These are phyloP conservation scores for Rhingia rostrata DNA, from an alignment of 2,888 invertebrate genomes.

Conservation along the genomic window DNA sequence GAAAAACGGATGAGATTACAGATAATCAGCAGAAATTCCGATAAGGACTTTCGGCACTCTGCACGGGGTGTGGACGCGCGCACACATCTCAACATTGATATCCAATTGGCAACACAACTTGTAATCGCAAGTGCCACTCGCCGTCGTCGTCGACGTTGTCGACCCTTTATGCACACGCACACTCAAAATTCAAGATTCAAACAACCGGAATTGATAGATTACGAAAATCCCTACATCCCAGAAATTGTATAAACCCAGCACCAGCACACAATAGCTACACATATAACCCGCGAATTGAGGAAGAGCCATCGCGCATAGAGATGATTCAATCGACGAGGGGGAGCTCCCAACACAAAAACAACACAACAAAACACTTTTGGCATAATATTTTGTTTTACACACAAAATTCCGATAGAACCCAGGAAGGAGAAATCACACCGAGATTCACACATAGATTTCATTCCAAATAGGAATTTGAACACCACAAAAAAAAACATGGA, in stretches of 20 bases:
- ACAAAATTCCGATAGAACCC: slow-evolving; percentile 58
- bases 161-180: slow-evolving; percentile 15
- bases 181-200: slow-evolving; percentile 30
- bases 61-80: background rate
- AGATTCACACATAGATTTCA: slow-evolving; percentile 39
- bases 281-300: slow-evolving; percentile 24
- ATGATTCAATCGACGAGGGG: slow-evolving; percentile 48
- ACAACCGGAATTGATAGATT: slow-evolving; percentile 64
- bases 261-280: slow-evolving; percentile 42
- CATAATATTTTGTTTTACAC: slow-evolving; percentile 27
- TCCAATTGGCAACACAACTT: slow-evolving; percentile 16
- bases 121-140: slow-evolving; percentile 29
- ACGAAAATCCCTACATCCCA: slow-evolving; percentile 37
- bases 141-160: background rate
- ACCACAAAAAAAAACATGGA: slow-evolving; percentile 19
- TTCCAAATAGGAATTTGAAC: slow-evolving; percentile 21
- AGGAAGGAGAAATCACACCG: slow-evolving; percentile 41
- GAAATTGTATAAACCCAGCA: background rate
- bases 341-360: slow-evolving; percentile 4
- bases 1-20: slow-evolving; percentile 19
- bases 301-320: slow-evolving; percentile 21
- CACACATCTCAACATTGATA: slow-evolving; percentile 3
- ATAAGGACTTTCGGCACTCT: slow-evolving; percentile 34
- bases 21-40: slow-evolving; percentile 26
- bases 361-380: slow-evolving; percentile 44